Evolutionary conservation across 1,140 invertebrate species (phyloP), one percentile per base, ranked within the genome.

Genomic region (Melanaphis sacchari): DNA sequence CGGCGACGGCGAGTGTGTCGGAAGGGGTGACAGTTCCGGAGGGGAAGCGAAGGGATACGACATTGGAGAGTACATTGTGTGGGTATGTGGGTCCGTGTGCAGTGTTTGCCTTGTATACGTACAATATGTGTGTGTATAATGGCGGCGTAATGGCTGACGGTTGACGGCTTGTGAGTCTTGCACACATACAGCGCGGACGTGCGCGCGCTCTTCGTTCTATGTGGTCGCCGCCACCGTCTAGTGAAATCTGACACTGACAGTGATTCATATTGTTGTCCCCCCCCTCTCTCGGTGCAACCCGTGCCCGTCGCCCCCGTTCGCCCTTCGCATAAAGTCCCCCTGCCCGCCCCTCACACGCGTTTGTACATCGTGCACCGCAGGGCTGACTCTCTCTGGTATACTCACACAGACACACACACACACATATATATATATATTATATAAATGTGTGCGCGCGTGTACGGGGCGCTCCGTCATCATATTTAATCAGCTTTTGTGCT

Each of bases 241-340:
- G 88, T 90, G 88, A 90, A 90, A 90, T 90, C 88, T 90, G 88
- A 90, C 88, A 90, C 88, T 90, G 88, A 90, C 88, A 59, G 88
- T 59, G 88, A 90, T 90, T 90, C 88, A 90, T 90, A 90, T 41
- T 59, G 88, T 59, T 31, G 88, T 90, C 52, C 88, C 26, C 88
- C 52, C 88, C 26, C 88, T 59, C 36, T 24, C 38, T 24, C 38
- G 36, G 52, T 21, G 36, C 15, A 18, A 38, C 5, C 88, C 88
- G 6, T 36, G 18, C n/a, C 8, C 88, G 4, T 24, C 88, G 15
- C 24, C 36, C 46, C n/a, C n/a, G 31, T 31, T 21, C 41, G 21
- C 15, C 85, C 1, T 59, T 11, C 26, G 54, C 31, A 31, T 21
- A 15, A 46, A 49, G 15, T 24, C 31, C 31, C n/a, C 43, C 85